A percentile compares a stretch with the other conserved stretches of the same genome.
Conservation (phyloP, 1,140 invertebrate genomes). For the Globodera rostochiensis region DNA sequence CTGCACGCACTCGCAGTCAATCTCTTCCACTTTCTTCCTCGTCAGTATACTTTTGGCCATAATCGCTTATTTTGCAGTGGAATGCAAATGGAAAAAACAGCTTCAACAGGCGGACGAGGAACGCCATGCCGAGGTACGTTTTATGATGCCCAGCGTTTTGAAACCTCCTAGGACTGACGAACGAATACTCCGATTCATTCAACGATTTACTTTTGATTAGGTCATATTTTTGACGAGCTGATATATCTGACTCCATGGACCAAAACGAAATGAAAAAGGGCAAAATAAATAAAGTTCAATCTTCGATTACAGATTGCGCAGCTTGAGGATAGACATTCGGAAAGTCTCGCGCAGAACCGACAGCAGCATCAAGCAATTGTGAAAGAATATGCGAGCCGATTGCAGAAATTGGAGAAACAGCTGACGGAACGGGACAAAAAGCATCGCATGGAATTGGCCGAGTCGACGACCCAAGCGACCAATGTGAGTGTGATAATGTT, state of each 20-base stretch:
- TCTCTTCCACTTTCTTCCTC: background rate
- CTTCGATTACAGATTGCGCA: too few species aligned
- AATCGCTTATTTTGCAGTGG: slow-evolving; percentile 24
- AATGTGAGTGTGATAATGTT: background rate
- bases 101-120: background rate
- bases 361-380: background rate
- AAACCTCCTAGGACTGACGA: too few species aligned
- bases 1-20: background rate
- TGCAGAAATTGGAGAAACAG: background rate
- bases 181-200: too few species aligned
- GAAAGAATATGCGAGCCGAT: background rate
- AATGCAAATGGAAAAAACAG: slow-evolving; percentile 8
- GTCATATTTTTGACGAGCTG: too few species aligned
- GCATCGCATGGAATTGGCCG: background rate
- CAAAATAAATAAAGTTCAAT: too few species aligned
- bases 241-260: too few species aligned
- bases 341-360: background rate
- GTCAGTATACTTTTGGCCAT: slow-evolving; percentile 13
- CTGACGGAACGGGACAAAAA: background rate
- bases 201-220: too few species aligned
- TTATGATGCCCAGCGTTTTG: too few species aligned
- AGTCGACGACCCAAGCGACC: background rate
- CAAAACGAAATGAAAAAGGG: too few species aligned
- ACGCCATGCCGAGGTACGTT: background rate
- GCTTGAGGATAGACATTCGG: background rate